Percentiles rank a stretch among this genome's conserved stretches.
Conservation (phyloP, 2,888 invertebrate genomes). For the Diadegma fenestrale region DNA sequence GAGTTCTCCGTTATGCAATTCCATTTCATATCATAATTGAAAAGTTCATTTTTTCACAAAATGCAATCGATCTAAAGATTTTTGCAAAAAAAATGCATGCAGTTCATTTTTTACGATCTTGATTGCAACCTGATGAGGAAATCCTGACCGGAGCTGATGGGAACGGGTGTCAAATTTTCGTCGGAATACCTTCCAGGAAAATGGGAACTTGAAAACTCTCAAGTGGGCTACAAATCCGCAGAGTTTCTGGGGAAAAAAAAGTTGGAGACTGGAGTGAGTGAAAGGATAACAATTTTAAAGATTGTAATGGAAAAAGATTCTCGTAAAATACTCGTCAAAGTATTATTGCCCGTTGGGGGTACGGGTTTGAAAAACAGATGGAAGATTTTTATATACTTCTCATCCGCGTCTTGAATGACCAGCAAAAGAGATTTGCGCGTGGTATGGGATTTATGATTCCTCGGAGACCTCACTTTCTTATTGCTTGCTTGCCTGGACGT, state of each 20-base stretch:
- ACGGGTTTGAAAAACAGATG: conserved; percentile 7
- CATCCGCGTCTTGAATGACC: conserved; percentile 34
- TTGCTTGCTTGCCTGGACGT: conserved; percentile 72
- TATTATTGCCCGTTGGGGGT: conserved; percentile 9
- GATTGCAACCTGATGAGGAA: too few relatives aligned
- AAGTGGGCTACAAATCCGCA: neutral
- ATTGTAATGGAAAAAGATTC: conserved; percentile 15
- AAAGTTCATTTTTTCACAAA: too few relatives aligned
- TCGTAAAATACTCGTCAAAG: neutral
- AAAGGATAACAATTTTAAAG: neutral
- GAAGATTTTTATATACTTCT: conserved; percentile 8
- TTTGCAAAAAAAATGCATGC: too few relatives aligned
- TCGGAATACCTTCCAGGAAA: neutral
- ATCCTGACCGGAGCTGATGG: too few relatives aligned
- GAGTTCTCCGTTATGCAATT: neutral
- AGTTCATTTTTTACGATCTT: too few relatives aligned
- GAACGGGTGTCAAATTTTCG: too few relatives aligned
- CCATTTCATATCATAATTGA: too few relatives aligned
- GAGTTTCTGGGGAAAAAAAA: neutral
- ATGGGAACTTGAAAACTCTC: neutral
- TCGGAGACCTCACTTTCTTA: conserved; percentile 74
- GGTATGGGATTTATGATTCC: conserved; percentile 79
- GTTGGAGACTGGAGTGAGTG: neutral
- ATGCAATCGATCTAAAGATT: too few relatives aligned
- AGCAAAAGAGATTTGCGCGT: conserved; percentile 50